Evolutionary conservation across 1,140 invertebrate genomes (phyloP), one percentile per base, ranked within the genome.

Genomic region (Calliopsis andreniformis): DNA sequence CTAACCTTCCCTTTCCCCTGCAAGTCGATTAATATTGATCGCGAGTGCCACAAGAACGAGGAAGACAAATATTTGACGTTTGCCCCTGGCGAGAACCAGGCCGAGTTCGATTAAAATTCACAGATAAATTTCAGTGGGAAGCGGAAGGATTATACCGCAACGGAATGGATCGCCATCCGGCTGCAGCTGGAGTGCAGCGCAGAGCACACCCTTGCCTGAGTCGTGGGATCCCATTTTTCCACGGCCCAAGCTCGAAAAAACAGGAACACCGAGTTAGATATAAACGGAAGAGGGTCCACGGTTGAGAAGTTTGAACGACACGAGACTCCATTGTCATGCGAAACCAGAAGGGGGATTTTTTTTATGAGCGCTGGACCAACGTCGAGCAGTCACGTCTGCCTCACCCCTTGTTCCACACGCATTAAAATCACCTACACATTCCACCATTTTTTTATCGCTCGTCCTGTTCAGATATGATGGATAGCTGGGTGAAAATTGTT

Each of bases 11-110:
- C 6, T n/a, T 62, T 35, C 14, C 20, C 10, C 3, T n/a, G 23
- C 45, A 3, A 30, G 18, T 63, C 28, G 53, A 62, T 72, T 63
- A 72, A 51, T 72, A 72, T 72, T 30, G 69, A 72, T 53, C 69
- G 25, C 16, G 42, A 18, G 14, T 8, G 25, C 39, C 51, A 25
- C 32, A 62, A 51, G 69, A 25, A 51, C 39, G 23, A 43, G 68
- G 62, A 51, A 12, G 30, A 32, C 25, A 63, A 72, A 72, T 72
- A 53, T 72, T 72, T 53, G 59, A 63, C 28, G 59, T 59, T 70
- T 59, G 30, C 20, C 8, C n/a, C 58, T 47, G 28, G 28, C 23
- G 12, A 6, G 10, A 16, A 8, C 6, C 16, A 3, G n/a, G 42
- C 49, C 6, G 55, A 25, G 30, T 12, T 5, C n/a, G 10, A 68